Base-by-base conservation (phyloP, 2,888 invertebrate genomes). In the Caenorhabditis virilis region DNA sequence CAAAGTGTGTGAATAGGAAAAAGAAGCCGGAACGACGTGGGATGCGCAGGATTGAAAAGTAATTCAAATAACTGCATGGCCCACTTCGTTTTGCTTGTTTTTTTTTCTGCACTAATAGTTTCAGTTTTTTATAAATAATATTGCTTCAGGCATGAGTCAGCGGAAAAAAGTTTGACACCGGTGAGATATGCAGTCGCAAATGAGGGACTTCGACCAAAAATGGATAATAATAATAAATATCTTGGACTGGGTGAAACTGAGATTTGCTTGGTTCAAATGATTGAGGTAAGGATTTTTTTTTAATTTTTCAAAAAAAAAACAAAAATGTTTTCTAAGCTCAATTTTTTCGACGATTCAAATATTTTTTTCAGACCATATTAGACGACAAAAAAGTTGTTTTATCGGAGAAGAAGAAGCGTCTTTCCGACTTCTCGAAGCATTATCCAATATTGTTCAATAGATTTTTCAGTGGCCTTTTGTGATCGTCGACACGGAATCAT, bases 391-490 rank as follows among this genome's bases (percentile, higher is more conserved):
- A 59, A 16, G 30, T 55, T 3, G 38, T 51, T 11, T 30, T 63
- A 23, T 25, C 57, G 16, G 57, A 63, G 13, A 63, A 63, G 33
- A 63, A 45, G 33, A 63, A 63, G 27, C 48, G 46, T n/a, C 48
- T 60, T 16, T 3, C 26, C 7, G 45, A 60, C 20, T 65, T 65
- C 36, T 16, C 41, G 6, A 59, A 65, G 43, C 15, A 15, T 16
- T 56, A 65, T 41, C 65, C 65, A 1, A 27, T 4, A 0, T 35
- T 65, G 5, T 59, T 55, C 49, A 45, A 59, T 15, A 23, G 41
- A 7, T 51, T 47, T 30, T 65, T 65, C 52, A 46, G 48, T 11
- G 50, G 47, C 20, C 33, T 35, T 20, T n/a, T 47, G 20, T 47
- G n/a, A n/a, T n/a, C n/a, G n/a, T n/a, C n/a, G n/a, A n/a, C n/a